Evolutionary conservation across 2,797 vertebrate genomes (phyloP).

Genomic region (Danio choprae): DNA sequence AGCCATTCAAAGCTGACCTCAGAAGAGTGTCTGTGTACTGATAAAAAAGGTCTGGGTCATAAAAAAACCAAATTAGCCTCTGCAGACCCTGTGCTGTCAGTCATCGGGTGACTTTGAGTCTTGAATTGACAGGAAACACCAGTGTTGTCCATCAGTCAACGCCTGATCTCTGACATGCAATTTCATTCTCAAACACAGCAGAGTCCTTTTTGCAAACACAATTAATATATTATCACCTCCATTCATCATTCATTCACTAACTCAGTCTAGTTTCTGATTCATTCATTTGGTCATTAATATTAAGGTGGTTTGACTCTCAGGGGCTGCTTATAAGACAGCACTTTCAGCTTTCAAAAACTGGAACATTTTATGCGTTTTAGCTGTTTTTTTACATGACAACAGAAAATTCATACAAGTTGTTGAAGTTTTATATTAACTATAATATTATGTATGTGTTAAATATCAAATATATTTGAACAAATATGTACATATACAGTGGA

Average conservation of each 20-base stretch:
- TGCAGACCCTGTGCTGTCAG: slow-evolving; percentile 36
- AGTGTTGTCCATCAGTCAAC: slow-evolving; percentile 52
- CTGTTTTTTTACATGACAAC: no score
- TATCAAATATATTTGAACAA: no score
- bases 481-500: no score
- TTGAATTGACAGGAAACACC: slow-evolving; percentile 38
- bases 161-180: slow-evolving; percentile 35
- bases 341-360: no score
- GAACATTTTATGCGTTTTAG: no score
- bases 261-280: slow-evolving; percentile 4
- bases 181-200: not conserved
- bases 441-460: no score
- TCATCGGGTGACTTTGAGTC: slow-evolving; percentile 6
- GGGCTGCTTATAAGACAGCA: no score
- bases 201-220: not conserved
- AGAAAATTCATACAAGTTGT: no score
- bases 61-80: slow-evolving; percentile 41
- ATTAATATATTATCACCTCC: slow-evolving; percentile 8
- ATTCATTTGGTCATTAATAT: slow-evolving; percentile 27
- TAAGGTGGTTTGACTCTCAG: not conserved
- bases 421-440: no score
- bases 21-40: not conserved
- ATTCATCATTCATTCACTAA: slow-evolving; percentile 24
- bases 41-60: not conserved
- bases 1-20: slow-evolving; percentile 24